Percentiles rank a stretch among this genome's conserved stretches.
phyloP scores from a whole-genome alignment of 2,113 vertebrate genomes.

The Chrysemys picta region DNA sequence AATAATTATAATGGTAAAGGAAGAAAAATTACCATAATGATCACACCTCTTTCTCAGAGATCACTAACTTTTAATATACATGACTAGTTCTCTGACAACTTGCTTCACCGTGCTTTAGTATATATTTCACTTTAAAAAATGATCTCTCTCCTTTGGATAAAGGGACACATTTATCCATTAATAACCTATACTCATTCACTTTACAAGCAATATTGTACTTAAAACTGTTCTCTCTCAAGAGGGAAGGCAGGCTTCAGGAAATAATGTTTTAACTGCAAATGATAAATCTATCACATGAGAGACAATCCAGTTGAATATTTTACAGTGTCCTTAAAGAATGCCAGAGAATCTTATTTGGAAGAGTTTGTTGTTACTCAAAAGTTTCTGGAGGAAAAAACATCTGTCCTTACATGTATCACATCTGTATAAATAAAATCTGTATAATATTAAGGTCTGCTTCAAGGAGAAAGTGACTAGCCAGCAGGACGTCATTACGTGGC shows the following conservation, averaged over 20 bases:
- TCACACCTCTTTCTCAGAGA: not conserved
- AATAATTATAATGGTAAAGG: slow-evolving; percentile 21
- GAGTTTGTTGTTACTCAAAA: not conserved
- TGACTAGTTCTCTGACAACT: not conserved
- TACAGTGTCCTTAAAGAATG: not conserved
- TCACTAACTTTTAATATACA: not conserved
- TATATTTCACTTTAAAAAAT: not conserved
- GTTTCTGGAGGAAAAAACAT: not conserved
- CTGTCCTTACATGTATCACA: not conserved
- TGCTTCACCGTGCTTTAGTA: not conserved
- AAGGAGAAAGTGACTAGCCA: not conserved
- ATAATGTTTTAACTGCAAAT: not conserved
- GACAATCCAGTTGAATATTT: not conserved
- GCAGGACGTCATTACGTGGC: not conserved
- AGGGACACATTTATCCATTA: not conserved
- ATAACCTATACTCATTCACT: not conserved
- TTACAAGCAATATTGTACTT: not conserved
- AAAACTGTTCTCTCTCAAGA: not conserved
- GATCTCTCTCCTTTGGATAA: not conserved
- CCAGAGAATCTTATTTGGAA: not conserved
- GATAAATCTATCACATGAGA: not conserved
- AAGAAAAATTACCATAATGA: not conserved
- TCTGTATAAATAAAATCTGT: not conserved
- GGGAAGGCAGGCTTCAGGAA: not conserved
- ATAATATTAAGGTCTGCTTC: not conserved